Percentiles rank a stretch among this genome's conserved stretches.
phyloP scores from a whole-genome alignment of 2,888 invertebrate species.

The Polyommatus icarus region DNA sequence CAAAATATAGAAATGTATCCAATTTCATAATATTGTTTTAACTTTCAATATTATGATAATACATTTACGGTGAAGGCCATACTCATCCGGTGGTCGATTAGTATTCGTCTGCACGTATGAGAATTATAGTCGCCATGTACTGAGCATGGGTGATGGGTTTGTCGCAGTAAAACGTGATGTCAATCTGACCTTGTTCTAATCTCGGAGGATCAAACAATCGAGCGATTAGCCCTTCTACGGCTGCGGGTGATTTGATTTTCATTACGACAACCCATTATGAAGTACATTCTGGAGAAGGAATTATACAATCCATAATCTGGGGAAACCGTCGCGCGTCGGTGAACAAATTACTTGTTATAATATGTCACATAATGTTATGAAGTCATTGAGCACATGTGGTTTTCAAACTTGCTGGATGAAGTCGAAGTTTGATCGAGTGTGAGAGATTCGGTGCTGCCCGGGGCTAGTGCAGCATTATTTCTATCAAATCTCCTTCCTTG shows the following conservation, averaged over 20 bases:
- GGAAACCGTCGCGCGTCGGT: not conserved
- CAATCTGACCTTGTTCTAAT: not conserved
- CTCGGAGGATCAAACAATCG: conserved; percentile 2
- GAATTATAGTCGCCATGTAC: not conserved
- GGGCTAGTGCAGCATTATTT: too few species aligned
- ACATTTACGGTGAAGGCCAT: not conserved
- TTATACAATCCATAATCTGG: not conserved
- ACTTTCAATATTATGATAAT: not conserved
- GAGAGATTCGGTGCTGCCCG: too few species aligned
- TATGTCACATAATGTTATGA: not conserved
- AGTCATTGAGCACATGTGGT: not conserved
- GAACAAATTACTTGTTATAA: not conserved
- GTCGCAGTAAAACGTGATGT: not conserved
- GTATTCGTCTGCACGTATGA: not conserved
- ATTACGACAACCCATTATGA: not conserved
- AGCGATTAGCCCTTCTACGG: conserved; percentile 2
- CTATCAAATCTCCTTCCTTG: not conserved
- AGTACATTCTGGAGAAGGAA: not conserved
- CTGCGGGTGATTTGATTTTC: conserved; percentile 16
- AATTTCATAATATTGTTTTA: not conserved
- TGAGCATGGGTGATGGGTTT: not conserved
- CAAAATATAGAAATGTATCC: not conserved
- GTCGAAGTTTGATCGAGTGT: not conserved
- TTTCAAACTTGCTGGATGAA: not conserved
- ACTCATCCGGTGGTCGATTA: not conserved